These are phyloP conservation scores for Penaeus monodon DNA, from an alignment of 2,888 invertebrate species.

Conservation along the genomic window DNA sequence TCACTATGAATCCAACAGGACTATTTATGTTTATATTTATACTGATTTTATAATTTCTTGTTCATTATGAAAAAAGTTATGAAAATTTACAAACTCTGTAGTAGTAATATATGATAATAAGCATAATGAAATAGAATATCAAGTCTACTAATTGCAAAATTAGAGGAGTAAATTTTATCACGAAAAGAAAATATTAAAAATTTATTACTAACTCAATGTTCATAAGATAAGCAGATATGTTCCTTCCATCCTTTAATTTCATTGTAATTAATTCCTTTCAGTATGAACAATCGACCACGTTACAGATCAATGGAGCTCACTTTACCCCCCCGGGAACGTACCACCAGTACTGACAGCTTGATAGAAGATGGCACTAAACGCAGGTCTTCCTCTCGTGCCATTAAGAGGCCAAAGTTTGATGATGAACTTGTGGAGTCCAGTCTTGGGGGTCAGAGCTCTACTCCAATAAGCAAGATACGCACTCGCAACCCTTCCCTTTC, in stretches of 20 bases:
- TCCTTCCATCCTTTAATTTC: neutral
- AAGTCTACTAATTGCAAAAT: no score
- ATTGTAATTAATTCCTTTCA: neutral
- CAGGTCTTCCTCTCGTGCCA: conserved; percentile 80
- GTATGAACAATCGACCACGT: conserved; percentile 44
- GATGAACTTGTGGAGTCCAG: conserved; percentile 96
- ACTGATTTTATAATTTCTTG: no score
- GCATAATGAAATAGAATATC: no score
- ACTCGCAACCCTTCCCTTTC: conserved; percentile 61
- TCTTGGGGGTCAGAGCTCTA: conserved; percentile 72
- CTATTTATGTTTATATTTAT: no score
- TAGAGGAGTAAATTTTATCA: neutral
- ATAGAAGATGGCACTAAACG: conserved; percentile 60
- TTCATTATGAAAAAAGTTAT: no score
- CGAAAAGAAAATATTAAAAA: neutral
- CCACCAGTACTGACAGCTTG: conserved; percentile 55
- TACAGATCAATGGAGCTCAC: conserved; percentile 43
- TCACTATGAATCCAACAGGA: no score
- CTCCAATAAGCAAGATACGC: conserved; percentile 62
- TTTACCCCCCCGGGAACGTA: conserved; percentile 52
- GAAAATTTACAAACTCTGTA: no score
- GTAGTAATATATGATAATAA: no score
- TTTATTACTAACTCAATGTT: no score
- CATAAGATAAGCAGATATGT: no score
- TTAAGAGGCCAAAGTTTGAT: conserved; percentile 94